Percentiles rank a stretch among this genome's conserved stretches.
Evolutionary conservation across 2,797 vertebrate genomes (phyloP).

Genomic region (Crypturellus tataupa): DNA sequence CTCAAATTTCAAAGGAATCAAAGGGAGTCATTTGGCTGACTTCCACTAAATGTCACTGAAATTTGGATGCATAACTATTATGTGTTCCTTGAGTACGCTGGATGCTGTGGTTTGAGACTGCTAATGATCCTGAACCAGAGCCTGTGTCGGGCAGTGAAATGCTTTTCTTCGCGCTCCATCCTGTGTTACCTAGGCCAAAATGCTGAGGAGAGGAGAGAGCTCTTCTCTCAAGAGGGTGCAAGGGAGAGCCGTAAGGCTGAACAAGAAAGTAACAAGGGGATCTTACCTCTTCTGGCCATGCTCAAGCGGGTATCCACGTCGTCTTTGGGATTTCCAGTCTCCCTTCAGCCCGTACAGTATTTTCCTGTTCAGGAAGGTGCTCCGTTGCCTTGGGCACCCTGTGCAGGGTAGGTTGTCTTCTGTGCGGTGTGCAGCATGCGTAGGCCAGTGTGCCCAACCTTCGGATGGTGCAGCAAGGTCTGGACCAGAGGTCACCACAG

Average conservation of each 20-base stretch:
- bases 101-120: constrained; percentile 4
- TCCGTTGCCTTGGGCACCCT: fast-evolving
- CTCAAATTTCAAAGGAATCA: constrained; percentile 70
- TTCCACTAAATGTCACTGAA: constrained; percentile 59
- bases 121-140: not conserved
- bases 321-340: not conserved
- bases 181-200: not conserved
- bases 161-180: not conserved
- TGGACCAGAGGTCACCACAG: not conserved
- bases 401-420: not conserved
- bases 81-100: not conserved
- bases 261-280: not conserved
- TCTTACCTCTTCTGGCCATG: not conserved
- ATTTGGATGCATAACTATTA: constrained; percentile 43
- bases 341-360: fast-evolving
- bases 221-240: not conserved
- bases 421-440: fast-evolving
- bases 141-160: not conserved
- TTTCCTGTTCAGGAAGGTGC: not conserved
- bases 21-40: constrained; percentile 27
- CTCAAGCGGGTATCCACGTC: fast-evolving
- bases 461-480: not conserved
- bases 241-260: not conserved
- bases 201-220: fast-evolving
- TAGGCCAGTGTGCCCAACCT: not conserved